Conservation (phyloP, 2,113 vertebrate species). For the Oxygymnocypris stewartii region DNA sequence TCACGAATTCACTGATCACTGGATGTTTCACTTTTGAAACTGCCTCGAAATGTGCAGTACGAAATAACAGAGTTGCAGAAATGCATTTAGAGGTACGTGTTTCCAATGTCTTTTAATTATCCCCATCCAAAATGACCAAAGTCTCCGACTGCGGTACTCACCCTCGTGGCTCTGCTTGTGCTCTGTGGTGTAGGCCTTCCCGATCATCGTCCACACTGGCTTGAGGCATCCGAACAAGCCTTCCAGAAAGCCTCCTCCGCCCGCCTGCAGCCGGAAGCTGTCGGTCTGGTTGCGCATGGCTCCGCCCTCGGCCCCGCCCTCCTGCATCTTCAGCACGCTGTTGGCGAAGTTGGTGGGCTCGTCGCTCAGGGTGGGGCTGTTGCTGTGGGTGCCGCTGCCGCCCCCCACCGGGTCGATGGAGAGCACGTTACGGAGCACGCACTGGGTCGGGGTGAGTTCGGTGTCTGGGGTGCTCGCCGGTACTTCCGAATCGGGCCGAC, state of each 20-base stretch:
- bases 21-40: too few species aligned
- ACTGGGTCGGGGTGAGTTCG: conserved; percentile 92
- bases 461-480: conserved; percentile 89
- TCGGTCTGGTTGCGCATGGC: conserved; percentile 65
- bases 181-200: conserved; percentile 92
- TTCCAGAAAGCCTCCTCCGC: conserved; percentile 88
- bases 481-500: conserved; percentile 83
- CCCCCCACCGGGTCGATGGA: conserved; percentile 80
- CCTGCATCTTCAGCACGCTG: conserved; percentile 87
- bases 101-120: not conserved
- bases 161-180: conserved; percentile 90
- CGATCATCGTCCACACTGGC: conserved; percentile 95
- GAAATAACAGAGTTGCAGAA: too few species aligned
- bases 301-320: conserved; percentile 70
- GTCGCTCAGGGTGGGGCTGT: conserved; percentile 80
- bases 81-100: too few species aligned
- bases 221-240: conserved; percentile 91
- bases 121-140: not conserved
- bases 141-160: conserved; percentile 62
- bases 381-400: conserved; percentile 57
- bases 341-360: conserved; percentile 87
- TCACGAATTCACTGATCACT: too few species aligned
- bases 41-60: too few species aligned
- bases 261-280: conserved; percentile 79
- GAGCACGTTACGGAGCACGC: conserved; percentile 89